Conservation (phyloP, 2,113 vertebrate genomes). For the Crypturellus undulatus region DNA sequence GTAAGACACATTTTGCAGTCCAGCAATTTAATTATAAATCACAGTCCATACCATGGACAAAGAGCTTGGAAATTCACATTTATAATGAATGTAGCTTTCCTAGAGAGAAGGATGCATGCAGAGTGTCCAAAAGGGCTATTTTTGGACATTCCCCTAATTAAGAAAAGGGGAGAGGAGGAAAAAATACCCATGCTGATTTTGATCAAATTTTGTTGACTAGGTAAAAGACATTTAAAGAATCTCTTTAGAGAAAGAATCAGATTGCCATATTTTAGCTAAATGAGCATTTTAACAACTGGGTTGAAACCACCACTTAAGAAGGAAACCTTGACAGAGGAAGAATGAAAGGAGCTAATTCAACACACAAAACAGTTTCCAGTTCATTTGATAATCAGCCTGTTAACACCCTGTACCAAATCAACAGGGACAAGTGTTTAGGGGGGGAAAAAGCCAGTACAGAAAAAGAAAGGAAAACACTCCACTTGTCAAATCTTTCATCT, state of each 20-base stretch:
- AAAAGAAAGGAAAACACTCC: not conserved
- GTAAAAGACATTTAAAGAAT: slow-evolving; percentile 34
- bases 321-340: not conserved
- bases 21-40: not conserved
- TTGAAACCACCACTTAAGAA: not conserved
- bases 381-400: slow-evolving; percentile 9
- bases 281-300: not conserved
- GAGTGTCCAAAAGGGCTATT: not conserved
- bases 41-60: not conserved
- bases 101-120: not conserved
- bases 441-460: not conserved
- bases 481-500: slow-evolving; percentile 46
- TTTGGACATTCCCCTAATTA: not conserved
- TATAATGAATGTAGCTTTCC: not conserved
- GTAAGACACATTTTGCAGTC: not conserved
- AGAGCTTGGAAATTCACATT: not conserved
- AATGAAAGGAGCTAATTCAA: slow-evolving; percentile 25
- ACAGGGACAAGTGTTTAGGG: not conserved
- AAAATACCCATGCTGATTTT: slow-evolving; percentile 28
- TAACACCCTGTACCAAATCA: slow-evolving; percentile 23
- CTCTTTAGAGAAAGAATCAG: not conserved
- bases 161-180: not conserved
- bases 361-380: not conserved
- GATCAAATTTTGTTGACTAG: slow-evolving; percentile 37
- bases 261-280: slow-evolving; percentile 21